Evolutionary conservation across 2,797 vertebrate species (phyloP), one percentile per base, ranked within the genome.

Genomic region (Characodon lateralis): DNA sequence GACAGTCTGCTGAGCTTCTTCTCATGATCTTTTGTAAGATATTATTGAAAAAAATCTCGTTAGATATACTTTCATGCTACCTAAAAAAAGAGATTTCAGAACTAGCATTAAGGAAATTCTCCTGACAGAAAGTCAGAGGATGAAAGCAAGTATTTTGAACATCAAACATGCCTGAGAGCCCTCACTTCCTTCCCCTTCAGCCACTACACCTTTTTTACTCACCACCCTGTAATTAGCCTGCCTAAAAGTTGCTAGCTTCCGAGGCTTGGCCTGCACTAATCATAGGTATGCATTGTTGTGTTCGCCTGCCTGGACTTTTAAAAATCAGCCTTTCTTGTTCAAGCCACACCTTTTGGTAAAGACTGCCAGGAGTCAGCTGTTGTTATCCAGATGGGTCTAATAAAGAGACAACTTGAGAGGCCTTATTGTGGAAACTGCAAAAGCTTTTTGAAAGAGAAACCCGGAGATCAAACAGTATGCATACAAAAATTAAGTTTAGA

Each of bases 211-310:
- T 94, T 94, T 92, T 90, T 76, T 88, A 74, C 88, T 87, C 90
- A 79, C 84, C 89, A 96, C 90, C 93, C 94, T 94, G 83, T 90
- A 94, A 95, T 95, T 95, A 95, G 80, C 89, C 73, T 92, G 85
- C 92, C 92, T 93, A 91, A 93, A 92, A 93, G 87, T 90, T 90
- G 84, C 88, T 78, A 87, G 87, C 89, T 94, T 94, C 91, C 77
- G 82, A 87, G 84, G 83, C 89, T 89, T 86, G 91, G 88, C 92
- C 88, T 82, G 84, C 86, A 88, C 88, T 94, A 95, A 95, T 92
- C 90, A 94, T 92, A 95, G 93, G 93, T 95, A 92, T 93, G 90
- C 85, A 92, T 89, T 91, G 94, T 92, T 92, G 83, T 89, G 85
- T 91, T 94, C 89, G 85, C 88, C 87, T 94, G 89, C 93, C 79